These are phyloP conservation scores for Hippolais icterina DNA, from an alignment of 2,113 vertebrate genomes.

Conservation along the genomic window DNA sequence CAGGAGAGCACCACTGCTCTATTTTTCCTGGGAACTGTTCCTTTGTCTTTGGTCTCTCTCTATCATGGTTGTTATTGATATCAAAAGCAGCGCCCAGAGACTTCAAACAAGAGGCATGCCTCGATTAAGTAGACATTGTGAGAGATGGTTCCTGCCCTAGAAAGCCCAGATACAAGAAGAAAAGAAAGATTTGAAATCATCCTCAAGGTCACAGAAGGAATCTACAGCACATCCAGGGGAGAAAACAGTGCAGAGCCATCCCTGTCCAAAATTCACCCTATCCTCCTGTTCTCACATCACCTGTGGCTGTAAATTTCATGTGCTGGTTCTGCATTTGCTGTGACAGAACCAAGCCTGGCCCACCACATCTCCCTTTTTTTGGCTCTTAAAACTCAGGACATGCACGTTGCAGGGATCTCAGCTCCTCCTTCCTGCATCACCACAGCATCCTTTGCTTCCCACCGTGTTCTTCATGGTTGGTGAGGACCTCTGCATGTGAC, in stretches of 20 bases:
- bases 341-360: neutral
- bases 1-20: neutral
- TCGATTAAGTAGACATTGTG: neutral
- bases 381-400: neutral
- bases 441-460: neutral
- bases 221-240: neutral
- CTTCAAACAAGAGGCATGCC: neutral
- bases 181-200: neutral
- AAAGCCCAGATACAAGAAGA: neutral
- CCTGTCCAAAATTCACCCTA: neutral
- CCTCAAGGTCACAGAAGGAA: constrained; percentile 13
- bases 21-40: neutral
- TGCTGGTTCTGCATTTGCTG: neutral
- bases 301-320: fast-evolving
- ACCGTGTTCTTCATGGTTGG: neutral
- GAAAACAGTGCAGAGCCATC: neutral
- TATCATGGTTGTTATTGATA: neutral
- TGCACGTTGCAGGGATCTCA: fast-evolving
- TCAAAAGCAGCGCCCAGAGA: constrained; percentile 1
- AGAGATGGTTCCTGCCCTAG: neutral
- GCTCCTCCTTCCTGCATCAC: neutral
- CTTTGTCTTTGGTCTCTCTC: neutral
- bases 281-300: neutral
- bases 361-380: neutral
- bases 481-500: neutral